These are phyloP conservation scores for Limnephilus auricula DNA, from an alignment of 2,888 invertebrate genomes.

Conservation along the genomic window DNA sequence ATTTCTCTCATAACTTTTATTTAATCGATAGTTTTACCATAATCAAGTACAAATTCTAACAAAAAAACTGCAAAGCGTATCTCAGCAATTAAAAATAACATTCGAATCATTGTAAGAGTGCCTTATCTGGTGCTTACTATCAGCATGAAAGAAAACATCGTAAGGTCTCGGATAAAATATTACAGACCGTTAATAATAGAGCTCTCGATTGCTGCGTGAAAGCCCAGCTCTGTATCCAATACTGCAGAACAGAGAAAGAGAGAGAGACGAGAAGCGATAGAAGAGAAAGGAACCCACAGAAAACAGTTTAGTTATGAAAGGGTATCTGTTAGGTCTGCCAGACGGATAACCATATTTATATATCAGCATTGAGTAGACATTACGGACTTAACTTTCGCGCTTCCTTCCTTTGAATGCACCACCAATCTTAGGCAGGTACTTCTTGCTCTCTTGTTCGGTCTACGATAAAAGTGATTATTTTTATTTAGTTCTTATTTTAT, in stretches of 20 bases:
- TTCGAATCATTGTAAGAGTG: not conserved
- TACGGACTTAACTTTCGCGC: not conserved
- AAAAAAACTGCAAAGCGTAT: no score
- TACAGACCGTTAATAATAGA: not conserved
- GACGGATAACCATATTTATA: not conserved
- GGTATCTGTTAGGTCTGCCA: not conserved
- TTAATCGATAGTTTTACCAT: not conserved
- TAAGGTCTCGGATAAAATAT: not conserved
- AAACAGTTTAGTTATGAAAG: not conserved
- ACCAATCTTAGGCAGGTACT: not conserved
- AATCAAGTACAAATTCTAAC: no score
- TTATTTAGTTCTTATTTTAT: no score
- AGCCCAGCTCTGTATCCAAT: not conserved
- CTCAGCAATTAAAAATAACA: no score
- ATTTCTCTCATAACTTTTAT: not conserved
- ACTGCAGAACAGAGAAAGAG: not conserved
- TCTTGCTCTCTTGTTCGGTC: not conserved
- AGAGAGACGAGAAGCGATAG: not conserved
- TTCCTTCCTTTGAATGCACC: slow-evolving; percentile 3
- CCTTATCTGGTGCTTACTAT: not conserved
- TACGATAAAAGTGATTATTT: not conserved
- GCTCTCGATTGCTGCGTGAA: not conserved
- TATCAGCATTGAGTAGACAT: not conserved
- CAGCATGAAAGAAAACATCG: not conserved
- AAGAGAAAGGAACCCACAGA: slow-evolving; percentile 18